Evolutionary conservation across 2,888 invertebrate genomes (phyloP).

Genomic region (Athripsodes cinereus): DNA sequence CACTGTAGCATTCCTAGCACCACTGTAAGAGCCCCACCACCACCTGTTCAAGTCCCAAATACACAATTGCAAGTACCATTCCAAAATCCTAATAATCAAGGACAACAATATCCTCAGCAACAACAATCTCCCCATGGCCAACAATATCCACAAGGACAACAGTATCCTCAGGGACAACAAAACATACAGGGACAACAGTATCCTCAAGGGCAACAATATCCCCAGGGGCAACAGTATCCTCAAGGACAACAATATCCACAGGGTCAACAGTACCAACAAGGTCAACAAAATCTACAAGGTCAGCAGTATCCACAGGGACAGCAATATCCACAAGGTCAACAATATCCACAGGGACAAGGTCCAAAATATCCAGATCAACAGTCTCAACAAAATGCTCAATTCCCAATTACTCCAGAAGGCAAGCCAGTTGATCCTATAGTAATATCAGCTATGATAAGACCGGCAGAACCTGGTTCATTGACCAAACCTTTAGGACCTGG

Average conservation of each 20-base stretch:
- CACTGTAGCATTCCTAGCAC: conserved; percentile 54
- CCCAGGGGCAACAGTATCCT: neutral
- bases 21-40: conserved; percentile 36
- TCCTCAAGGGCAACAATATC: conserved; percentile 7
- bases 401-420: conserved; percentile 1
- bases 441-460: conserved; percentile 44
- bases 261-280: neutral
- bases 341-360: conserved; percentile 7
- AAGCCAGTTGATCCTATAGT: conserved; percentile 31
- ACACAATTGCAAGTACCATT: conserved; percentile 10
- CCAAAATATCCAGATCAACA: neutral
- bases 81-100: conserved; percentile 4
- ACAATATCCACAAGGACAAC: conserved; percentile 3
- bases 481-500: conserved; percentile 40
- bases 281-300: neutral
- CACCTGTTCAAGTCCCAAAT: conserved; percentile 14
- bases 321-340: neutral
- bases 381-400: neutral
- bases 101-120: conserved; percentile 1
- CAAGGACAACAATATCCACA: neutral
- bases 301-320: neutral
- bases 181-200: conserved; percentile 1
- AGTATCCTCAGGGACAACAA: neutral
- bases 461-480: conserved; percentile 46
- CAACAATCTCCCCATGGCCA: neutral